phyloP scores from a whole-genome alignment of 2,797 vertebrate genomes.

The Crocidura indochinensis region DNA sequence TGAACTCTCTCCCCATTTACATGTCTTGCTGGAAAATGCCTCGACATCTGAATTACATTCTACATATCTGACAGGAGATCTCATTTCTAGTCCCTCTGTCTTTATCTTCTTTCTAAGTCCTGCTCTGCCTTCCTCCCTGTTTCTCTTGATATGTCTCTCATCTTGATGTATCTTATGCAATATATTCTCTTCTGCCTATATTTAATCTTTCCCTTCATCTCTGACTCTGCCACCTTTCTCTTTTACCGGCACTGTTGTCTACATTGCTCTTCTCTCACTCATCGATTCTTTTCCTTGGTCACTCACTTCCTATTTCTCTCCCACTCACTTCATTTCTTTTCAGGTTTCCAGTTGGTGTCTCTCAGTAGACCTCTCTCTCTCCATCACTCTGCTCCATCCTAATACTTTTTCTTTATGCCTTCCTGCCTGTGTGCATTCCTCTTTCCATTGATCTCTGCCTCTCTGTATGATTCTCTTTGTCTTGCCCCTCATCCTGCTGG shows the following conservation, averaged over 20 bases:
- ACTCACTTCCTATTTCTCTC: constrained; percentile 40
- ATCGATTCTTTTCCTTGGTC: background rate
- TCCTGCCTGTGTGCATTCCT: background rate
- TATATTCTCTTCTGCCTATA: background rate
- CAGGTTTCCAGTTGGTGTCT: background rate
- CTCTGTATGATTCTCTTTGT: constrained; percentile 70
- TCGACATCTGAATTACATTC: background rate
- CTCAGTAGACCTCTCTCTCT: background rate
- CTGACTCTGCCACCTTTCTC: background rate
- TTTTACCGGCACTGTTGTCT: background rate
- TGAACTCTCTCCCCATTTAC: background rate
- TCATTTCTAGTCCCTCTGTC: background rate
- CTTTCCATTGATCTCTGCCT: constrained; percentile 67
- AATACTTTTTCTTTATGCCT: background rate
- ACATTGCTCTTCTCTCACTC: background rate
- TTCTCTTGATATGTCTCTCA: background rate
- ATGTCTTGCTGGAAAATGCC: background rate
- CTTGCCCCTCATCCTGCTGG: background rate
- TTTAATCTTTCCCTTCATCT: background rate
- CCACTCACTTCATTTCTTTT: background rate
- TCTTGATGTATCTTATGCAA: too few relatives aligned
- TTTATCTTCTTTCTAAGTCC: background rate
- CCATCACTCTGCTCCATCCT: constrained; percentile 4
- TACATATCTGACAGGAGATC: background rate
- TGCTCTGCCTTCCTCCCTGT: background rate